Base-by-base conservation (phyloP, 2,888 invertebrate species). In the Cerastis rubricosa region DNA sequence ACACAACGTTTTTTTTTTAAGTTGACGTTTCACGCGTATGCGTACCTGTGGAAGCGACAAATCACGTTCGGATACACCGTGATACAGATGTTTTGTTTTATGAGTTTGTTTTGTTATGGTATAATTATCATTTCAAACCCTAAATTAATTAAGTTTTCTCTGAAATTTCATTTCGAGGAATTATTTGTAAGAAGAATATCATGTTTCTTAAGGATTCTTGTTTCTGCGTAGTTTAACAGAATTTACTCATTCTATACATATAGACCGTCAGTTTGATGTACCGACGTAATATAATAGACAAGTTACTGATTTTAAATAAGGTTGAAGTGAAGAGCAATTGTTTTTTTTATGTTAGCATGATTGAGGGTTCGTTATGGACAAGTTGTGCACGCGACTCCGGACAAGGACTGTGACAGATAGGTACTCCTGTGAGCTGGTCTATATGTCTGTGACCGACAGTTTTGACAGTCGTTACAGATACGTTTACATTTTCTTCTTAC, bases 161-260 rank as follows among this genome's bases (percentile, higher is more conserved):
- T 8, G 14, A 43, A 64, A 74, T 49, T 2, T 17, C 14, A 54
- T 14, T 64, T 54, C 3, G 8, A 8, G 1, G 47, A 64, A 29
- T 63, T 63, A 22, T 80, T 40, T 29, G 40, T 11, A 6, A 43
- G 49, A 76, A 51, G 43, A 76, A 71, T 70, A 78, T 78, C 17
- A 25, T 22, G 19, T 72, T 49, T 2, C 45, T 54, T 51, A 22
- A 14, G 1, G 1, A 43, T 29, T 73, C 14, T 47, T 47, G 72
- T 29, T 80, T 63, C 12, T 2, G 19, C 5, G 47, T n/a, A n/a
- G 29, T 59, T 51, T 59, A 17, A 51, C 51, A 49, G 17, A 51
- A 45, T 71, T 47, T 25, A 14, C 45, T 61, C 0, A n/a, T 29
- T 74, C 3, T 43, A 35, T 40, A 35, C 35, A n/a, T 54, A 17